Base-by-base conservation (phyloP, 2,888 invertebrate genomes). In the Cephus spinipes region DNA sequence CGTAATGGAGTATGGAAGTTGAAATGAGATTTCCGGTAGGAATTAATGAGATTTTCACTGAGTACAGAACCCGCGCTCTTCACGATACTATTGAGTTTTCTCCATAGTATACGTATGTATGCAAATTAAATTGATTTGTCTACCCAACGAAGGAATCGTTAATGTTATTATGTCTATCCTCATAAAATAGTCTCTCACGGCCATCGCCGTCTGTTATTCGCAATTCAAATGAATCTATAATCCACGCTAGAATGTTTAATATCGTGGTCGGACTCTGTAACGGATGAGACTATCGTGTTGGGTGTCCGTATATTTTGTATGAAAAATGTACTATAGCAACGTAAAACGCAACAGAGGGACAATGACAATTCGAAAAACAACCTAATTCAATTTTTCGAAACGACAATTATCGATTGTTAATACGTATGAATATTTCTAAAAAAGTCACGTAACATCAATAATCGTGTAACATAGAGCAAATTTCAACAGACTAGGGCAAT, bases 161-260 rank as follows among this genome's bases (percentile, higher is more conserved):
- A 77, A 79, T 77, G 69, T 76, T 73, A 77, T 76, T 79, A 68
- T 23, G 55, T 73, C 76, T 76, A 73, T 80, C 55, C 76, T 78
- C 75, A 74, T 77, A 80, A 83, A 74, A 76, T 80, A 81, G 79
- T 30, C 73, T 76, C 32, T 73, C 75, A 71, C 71, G 71, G 68
- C 75, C 34, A 69, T 75, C 69, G 9, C 73, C 12, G 40, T 31
- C 76, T 80, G 83, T 75, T 82, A 85, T 76, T 79, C 68, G 15
- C 31, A 40, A 75, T 81, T 75, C 73, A 76, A 81, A 81, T 81
- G 68, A 76, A 76, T 68, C 55, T 68, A 73, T 23, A 34, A 23
- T 55, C 9, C 55, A 55, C 23, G 9, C 23, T 15, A 23, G 23
- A 55, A 55, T 55, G 9, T 23, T 55, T 55, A 55, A 23, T 55